Conservation (phyloP, 1,140 invertebrate species). For the Belonocnema kinseyi region DNA sequence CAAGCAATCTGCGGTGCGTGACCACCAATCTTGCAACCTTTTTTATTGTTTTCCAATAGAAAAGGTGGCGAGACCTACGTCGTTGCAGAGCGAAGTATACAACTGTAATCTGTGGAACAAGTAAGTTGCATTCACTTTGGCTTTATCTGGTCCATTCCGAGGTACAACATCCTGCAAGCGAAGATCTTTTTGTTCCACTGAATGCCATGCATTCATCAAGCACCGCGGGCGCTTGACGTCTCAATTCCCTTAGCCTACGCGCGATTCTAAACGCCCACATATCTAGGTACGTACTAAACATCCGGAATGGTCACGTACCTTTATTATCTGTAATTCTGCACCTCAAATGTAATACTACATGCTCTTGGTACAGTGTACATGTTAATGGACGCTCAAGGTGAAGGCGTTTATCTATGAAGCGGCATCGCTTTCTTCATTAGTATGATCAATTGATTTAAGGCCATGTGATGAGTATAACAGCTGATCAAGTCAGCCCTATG, state of each 20-base stretch:
- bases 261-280: constrained; percentile 57
- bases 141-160: constrained; percentile 52
- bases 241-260: constrained; percentile 70
- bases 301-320: constrained; percentile 55
- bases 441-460: too few species aligned
- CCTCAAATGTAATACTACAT: not conserved
- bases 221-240: constrained; percentile 74
- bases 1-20: not conserved
- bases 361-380: not conserved
- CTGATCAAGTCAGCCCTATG: too few species aligned
- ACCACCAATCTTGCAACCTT: not conserved
- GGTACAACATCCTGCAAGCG: constrained; percentile 63
- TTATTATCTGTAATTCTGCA: constrained; percentile 46
- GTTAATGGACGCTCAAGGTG: not conserved
- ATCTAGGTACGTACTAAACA: constrained; percentile 55
- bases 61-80: constrained; percentile 27
- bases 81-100: constrained; percentile 25
- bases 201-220: constrained; percentile 74
- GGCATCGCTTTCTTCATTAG: not conserved
- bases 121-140: constrained; percentile 45
- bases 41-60: not conserved
- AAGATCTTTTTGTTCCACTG: constrained; percentile 70
- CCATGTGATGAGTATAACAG: too few species aligned
- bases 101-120: constrained; percentile 46
- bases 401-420: constrained; percentile 1